Evolutionary conservation across 2,888 invertebrate genomes (phyloP), one percentile per base, ranked within the genome.

Genomic region (Maniola hyperantus): DNA sequence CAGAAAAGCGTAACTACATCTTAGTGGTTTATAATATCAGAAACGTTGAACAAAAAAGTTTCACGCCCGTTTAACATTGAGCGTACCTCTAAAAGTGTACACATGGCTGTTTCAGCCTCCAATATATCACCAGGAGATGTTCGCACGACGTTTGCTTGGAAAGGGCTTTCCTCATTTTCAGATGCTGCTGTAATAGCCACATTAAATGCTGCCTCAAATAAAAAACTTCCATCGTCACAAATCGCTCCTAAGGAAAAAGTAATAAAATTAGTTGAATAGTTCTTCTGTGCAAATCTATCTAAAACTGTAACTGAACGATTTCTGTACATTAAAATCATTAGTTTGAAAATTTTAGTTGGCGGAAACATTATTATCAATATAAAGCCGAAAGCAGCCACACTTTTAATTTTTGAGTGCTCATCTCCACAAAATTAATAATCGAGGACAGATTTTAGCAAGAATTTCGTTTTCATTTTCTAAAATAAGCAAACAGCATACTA

Each of bases 201-300:
- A 64, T 85, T 85, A 75, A 95, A 94, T 10, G 94, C 94, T 26
- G 93, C 87, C 78, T 93, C 90, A 60, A 93, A 81, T 66, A 93
- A 85, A 68, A 91, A 88, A 59, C 91, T 88, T 55, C 93, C 93
- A 68, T 93, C 88, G 70, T 94, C 93, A 74, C 94, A 93, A 70
- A 95, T 89, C n/a, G 94, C 94, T 72, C 94, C 95, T 95, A 77
- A 0, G 61, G 64, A 6, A 62, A 48, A 55, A 15, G 34, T 58
- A 67, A 10, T 33, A 11, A 64, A 36, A 53, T 51, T 48, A 60
- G 13, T 34, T 34, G 5, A n/a, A 42, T 0, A 2, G 6, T 34
- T 39, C 26, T 10, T 11, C 4, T 57, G 7, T 15, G 15, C 46
- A 13, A 5, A 13, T 42, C 11, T 13, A 18, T 7, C 26, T 1